Evolutionary conservation across 1,140 invertebrate species (phyloP), one percentile per base, ranked within the genome.

Genomic region (Panulirus ornatus): DNA sequence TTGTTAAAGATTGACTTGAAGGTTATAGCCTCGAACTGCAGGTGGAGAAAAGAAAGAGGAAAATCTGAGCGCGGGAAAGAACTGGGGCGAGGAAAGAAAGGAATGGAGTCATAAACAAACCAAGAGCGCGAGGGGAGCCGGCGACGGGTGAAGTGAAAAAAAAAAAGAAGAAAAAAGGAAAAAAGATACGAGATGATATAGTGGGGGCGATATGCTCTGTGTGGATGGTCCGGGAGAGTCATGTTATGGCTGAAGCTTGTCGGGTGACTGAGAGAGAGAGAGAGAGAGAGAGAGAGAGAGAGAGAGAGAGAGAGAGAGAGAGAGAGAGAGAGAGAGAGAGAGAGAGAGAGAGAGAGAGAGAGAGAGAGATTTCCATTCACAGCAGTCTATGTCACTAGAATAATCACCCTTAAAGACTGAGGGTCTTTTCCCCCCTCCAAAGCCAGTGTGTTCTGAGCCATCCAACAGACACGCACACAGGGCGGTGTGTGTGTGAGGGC

Each of bases 221-320:
- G 1, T 27, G 27, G 58, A 22, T 63, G 27, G 19, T 63, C 6
- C 58, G 51, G n/a, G n/a, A 58, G 51, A 58, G 9, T 22, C 22
- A 16, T 22, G 58, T 27, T 22, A 27, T 27, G 58, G 58, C 58
- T 22, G 58, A 16, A 27, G 19, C 1, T 63, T 63, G 19, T 27
- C 36, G n/a, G 1, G 71, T n/a, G 71, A 75, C 16, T n/a, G 2
- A 75, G 9, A 58, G 51, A 58, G 9, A 58, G 51, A 58, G 9
- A 73, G 70, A 73, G 70, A 73, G 70, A 73, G 70, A 73, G 70
- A 73, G 70, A 73, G 70, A 73, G 70, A 58, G 51, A 58, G 51
- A 58, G 51, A 58, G 71, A 75, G 71, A 75, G 71, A 75, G 71
- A 30, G 71, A 75, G 71, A 30, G 71, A 75, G 71, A 30, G 71